Base-by-base conservation (phyloP, 2,113 vertebrate genomes). In the Oreochromis spilurus region DNA sequence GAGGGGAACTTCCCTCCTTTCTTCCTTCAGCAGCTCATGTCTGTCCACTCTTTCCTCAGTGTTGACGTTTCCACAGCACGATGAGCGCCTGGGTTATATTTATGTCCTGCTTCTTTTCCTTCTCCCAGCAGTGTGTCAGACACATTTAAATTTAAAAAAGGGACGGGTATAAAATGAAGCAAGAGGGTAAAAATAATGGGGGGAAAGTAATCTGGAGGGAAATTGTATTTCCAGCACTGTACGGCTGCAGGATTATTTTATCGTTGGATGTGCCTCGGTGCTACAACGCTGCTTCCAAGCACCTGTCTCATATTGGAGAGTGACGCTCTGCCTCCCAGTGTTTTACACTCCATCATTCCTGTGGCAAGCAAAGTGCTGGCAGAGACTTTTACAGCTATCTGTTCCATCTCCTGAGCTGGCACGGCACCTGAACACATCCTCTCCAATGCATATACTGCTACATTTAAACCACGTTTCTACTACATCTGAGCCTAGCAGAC, bases 1-100 rank as follows among this genome's bases (percentile, higher is more conserved):
- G 84, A 91, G 54, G 85, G 94, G 92, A 92, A 94, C 91, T 91
- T 94, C 92, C 91, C 87, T 84, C 57, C 82, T 82, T 57, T 88
- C 88, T 60, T 93, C 84, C 85, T 85, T 81, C 91, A 87, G 82
- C 50, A 7, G 84, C 87, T 91, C 89, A 88, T 40, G 86, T 91
- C 88, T 80, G 84, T 87, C 80, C 89, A 38, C 78, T 88, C 9
- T 82, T 83, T 84, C 80, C 87, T 87, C 85, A 14, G 40, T 53
- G 90, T 86, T 94, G 91, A 94, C 70, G 65, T 94, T 95, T 94
- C 91, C 84, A 89, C 70, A 21, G 84, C 82, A 65, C 60, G 89
- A 91, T 72, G 77, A 90, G 54, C 43, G 24, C 79, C 87, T 7
- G 70, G 60, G 36, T 88, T 53, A 87, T 92, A 91, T 95, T 91